phyloP scores from a whole-genome alignment of 2,113 vertebrate genomes.

The Camelus dromedarius region DNA sequence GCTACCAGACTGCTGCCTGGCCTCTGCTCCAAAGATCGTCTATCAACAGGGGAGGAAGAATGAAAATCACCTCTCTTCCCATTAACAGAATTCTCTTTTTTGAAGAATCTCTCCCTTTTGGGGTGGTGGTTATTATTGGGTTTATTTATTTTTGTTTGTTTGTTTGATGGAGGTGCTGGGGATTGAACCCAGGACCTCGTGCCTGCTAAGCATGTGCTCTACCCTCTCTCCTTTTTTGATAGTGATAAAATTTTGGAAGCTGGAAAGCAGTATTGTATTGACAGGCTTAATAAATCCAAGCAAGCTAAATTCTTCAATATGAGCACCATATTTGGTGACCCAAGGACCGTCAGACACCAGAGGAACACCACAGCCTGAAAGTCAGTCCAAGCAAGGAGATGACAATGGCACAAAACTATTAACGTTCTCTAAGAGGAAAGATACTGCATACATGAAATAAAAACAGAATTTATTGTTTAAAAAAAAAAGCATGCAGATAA shows the following conservation, averaged over 20 bases:
- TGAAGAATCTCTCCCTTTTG: not conserved
- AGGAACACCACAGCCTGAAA: not conserved
- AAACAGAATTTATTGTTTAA: not conserved
- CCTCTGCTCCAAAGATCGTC: not conserved
- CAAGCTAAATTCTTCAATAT: not conserved
- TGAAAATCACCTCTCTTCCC: not conserved
- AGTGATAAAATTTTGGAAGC: not conserved
- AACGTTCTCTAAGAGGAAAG: not conserved
- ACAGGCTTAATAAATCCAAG: not conserved
- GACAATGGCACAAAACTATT: not conserved
- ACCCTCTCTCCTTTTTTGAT: not conserved
- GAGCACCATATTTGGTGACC: not conserved
- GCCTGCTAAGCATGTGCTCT: no score
- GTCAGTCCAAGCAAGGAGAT: not conserved
- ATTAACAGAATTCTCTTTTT: not conserved
- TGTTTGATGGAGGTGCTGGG: no score
- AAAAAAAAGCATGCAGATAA: not conserved
- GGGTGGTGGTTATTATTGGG: no score
- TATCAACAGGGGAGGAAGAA: not conserved
- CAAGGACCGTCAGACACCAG: not conserved
- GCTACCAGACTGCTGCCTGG: not conserved
- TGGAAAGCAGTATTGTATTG: not conserved
- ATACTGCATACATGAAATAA: not conserved
- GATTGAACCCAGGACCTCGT: no score
- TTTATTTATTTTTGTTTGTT: not conserved